Percentiles rank a stretch among this genome's conserved stretches.
phyloP scores from a whole-genome alignment of 2,888 invertebrate species.

The Linnaemya tessellans region DNA sequence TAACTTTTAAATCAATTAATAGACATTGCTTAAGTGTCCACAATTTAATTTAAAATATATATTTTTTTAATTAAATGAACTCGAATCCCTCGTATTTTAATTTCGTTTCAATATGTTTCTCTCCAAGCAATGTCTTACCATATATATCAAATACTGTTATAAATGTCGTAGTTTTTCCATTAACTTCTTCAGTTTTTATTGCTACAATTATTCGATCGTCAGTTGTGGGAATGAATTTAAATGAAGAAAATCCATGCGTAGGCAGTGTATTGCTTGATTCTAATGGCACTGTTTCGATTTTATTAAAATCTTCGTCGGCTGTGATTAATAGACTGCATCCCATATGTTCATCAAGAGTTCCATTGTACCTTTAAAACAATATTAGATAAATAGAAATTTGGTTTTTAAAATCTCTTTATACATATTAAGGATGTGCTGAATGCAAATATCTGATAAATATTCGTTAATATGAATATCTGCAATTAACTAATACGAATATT shows the following conservation, averaged over 20 bases:
- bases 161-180: constrained; percentile 93
- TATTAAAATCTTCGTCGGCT: constrained; percentile 90
- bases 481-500: too few species aligned
- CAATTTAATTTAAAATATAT: too few species aligned
- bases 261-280: constrained; percentile 85
- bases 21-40: too few species aligned
- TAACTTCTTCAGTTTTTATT: constrained; percentile 95
- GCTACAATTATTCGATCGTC: constrained; percentile 95
- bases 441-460: background rate
- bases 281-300: constrained; percentile 86
- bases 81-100: constrained; percentile 97
- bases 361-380: constrained; percentile 87
- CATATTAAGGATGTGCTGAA: background rate
- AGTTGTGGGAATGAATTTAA: constrained; percentile 97
- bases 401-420: background rate
- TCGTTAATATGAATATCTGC: background rate
- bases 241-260: constrained; percentile 96
- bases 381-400: background rate
- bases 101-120: constrained; percentile 89
- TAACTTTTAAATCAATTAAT: background rate
- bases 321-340: constrained; percentile 94
- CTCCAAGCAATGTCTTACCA: constrained; percentile 90
- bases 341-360: constrained; percentile 93
- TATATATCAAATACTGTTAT: constrained; percentile 91
- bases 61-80: constrained; percentile 87